Evolutionary conservation across 2,113 vertebrate species (phyloP).

Genomic region (Stomatorhinus ivindoensis): DNA sequence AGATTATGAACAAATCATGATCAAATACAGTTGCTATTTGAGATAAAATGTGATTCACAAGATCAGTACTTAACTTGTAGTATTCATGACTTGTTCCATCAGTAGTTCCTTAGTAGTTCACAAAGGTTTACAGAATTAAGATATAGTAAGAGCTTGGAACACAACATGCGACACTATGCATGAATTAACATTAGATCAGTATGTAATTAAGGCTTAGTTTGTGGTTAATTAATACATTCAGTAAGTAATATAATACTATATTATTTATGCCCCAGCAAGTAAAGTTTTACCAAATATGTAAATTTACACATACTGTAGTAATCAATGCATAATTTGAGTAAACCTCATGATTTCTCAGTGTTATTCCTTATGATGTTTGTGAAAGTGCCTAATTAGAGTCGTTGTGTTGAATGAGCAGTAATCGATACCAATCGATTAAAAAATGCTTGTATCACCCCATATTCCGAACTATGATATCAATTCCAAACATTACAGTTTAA

Average conservation of each 20-base stretch:
- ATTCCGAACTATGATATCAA: background rate
- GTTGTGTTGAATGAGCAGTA: background rate
- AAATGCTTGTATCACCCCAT: background rate
- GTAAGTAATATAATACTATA: background rate
- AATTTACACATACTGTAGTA: background rate
- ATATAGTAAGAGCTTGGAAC: background rate
- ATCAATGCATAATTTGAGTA: background rate
- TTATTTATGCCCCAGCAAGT: background rate
- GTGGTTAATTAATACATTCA: background rate
- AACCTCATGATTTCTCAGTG: background rate
- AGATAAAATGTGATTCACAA: background rate
- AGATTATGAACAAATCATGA: background rate
- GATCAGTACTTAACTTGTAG: background rate
- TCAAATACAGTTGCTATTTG: background rate
- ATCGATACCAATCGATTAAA: background rate
- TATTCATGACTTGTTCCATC: background rate
- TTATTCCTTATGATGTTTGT: background rate
- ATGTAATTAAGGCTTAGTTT: background rate
- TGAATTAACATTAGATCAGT: background rate
- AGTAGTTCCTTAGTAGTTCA: background rate
- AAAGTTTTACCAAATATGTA: too few relatives aligned
- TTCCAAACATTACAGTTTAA: background rate
- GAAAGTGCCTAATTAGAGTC: background rate
- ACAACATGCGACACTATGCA: background rate
- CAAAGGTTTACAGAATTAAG: background rate